Percentiles rank a stretch among this genome's conserved stretches.
These are phyloP conservation scores for Sebastes glaucus DNA, from an alignment of 2,797 vertebrate genomes.

Conservation along the genomic window DNA sequence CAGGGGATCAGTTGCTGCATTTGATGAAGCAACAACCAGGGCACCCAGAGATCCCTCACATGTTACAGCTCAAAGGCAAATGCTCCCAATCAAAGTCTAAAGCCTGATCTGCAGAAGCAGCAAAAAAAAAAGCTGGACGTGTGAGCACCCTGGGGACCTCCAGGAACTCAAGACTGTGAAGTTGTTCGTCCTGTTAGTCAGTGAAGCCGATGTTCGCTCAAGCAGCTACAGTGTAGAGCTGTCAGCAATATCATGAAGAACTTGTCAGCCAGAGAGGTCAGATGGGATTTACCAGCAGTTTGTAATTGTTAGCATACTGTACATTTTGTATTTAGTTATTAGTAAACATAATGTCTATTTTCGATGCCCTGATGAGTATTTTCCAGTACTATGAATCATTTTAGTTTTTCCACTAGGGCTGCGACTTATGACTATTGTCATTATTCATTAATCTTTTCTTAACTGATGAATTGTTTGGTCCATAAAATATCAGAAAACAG, in stretches of 20 bases:
- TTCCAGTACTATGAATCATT: background rate
- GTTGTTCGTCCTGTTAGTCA: constrained; percentile 8
- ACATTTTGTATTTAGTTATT: background rate
- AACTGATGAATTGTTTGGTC: background rate
- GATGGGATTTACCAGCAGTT: background rate
- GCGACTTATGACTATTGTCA: background rate
- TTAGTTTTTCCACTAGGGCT: too few relatives aligned
- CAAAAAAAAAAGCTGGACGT: constrained; percentile 21
- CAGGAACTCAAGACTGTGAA: constrained; percentile 18
- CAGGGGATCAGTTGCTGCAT: constrained; percentile 12
- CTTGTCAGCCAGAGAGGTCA: background rate
- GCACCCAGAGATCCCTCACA: constrained; percentile 27
- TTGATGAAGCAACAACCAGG: constrained; percentile 21
- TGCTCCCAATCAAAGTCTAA: constrained; percentile 26
- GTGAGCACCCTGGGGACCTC: constrained; percentile 4
- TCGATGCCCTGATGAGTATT: background rate
- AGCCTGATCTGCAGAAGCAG: constrained; percentile 39
- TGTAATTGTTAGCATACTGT: background rate
- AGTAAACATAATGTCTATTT: background rate
- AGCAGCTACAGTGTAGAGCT: background rate
- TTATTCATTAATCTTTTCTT: background rate
- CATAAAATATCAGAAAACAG: background rate
- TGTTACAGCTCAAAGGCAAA: constrained; percentile 37
- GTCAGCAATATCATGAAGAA: constrained; percentile 20
- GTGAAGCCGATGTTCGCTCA: constrained; percentile 5